Evolutionary conservation across 2,888 invertebrate species (phyloP).

Genomic region (Sialis fuliginosa): DNA sequence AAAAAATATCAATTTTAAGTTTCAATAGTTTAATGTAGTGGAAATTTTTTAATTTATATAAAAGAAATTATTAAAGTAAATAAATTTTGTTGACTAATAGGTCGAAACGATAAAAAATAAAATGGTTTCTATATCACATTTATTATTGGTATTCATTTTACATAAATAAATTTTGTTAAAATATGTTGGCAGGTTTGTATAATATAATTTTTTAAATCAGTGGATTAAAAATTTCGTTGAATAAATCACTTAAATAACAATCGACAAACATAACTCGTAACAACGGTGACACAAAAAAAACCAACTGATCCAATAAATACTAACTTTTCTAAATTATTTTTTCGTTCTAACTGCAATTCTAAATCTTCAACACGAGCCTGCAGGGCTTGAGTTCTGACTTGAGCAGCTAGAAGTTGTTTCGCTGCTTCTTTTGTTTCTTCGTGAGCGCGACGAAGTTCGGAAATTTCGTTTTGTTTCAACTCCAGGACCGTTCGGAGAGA

Average conservation of each 20-base stretch:
- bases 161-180: too few relatives aligned
- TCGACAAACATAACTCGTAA: too few relatives aligned
- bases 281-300: too few relatives aligned
- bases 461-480: constrained; percentile 70
- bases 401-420: constrained; percentile 51
- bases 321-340: constrained; percentile 55
- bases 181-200: too few relatives aligned
- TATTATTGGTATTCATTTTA: too few relatives aligned
- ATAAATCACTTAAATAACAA: too few relatives aligned
- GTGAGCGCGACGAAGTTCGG: constrained; percentile 52
- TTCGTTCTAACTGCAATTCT: constrained; percentile 50
- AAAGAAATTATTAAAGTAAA: not conserved
- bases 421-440: constrained; percentile 53
- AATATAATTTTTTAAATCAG: too few relatives aligned
- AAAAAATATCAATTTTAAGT: not conserved
- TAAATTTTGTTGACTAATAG: not conserved
- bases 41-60: constrained; percentile 1
- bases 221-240: too few relatives aligned
- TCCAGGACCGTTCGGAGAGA: constrained; percentile 79
- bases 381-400: constrained; percentile 57
- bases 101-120: not conserved
- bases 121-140: too few relatives aligned
- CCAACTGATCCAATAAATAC: constrained; percentile 12
- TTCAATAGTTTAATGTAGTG: too few relatives aligned
- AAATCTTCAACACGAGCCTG: constrained; percentile 78